Base-by-base conservation (phyloP, 2,888 invertebrate species). In the Drosophila paracracens region DNA sequence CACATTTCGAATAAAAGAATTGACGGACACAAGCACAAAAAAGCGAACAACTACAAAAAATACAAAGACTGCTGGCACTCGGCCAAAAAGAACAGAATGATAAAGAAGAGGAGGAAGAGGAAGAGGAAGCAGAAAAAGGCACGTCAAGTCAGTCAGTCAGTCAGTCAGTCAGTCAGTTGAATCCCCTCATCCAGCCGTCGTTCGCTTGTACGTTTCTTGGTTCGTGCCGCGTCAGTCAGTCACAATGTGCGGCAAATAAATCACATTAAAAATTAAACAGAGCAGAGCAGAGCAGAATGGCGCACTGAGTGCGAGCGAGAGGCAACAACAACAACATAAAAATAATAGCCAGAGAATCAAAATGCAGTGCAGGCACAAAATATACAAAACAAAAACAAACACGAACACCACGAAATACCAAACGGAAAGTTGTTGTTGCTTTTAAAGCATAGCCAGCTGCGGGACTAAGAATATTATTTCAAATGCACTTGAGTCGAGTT, bases 221-320 rank as follows among this genome's bases (percentile, higher is more conserved):
- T 80, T 81, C 78, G 79, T 74, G 78, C 64, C 27, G 53, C 64
- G 79, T 81, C 78, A 76, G 71, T 80, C 65, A 77, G 64, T 77
- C 64, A 64, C 62, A 77, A 74, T 67, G 74, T 70, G 68, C 74
- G 70, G 58, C 71, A 84, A 64, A 85, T 89, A 85, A 85, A 85
- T 85, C 89, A 85, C 88, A 85, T 85, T 85, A 85, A 85, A 85
- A 84, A 89, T 89, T 88, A 77, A 89, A 82, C 82, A 80, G 74
- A 57, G 48, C 75, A 60, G 46, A 40, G 52, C 40, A 48, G 54
- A 27, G 36, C 54, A 16, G 33, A 54, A 27, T 46, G 16, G 25
- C 25, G 16, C 25, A 25, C 25, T 11, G 40, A 56, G 18, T 38
- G 31, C 8, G 56, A 46, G 27, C 48, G 53, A 48, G 29, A 48